Percentiles rank a stretch among this genome's conserved stretches.
Evolutionary conservation across 2,797 vertebrate genomes (phyloP).

Genomic region (Pangasius macronema): DNA sequence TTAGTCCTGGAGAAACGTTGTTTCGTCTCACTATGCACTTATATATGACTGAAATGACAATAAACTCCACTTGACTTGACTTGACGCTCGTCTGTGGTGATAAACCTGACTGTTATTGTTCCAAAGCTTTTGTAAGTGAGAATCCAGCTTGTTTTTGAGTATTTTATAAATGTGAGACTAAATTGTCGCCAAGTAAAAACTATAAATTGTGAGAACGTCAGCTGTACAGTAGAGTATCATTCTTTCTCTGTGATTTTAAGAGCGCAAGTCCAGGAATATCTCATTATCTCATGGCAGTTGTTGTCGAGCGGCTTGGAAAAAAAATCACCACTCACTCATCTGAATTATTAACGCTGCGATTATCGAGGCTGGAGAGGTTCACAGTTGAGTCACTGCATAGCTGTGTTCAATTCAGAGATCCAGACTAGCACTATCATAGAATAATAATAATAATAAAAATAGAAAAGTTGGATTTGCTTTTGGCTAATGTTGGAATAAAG

Average conservation of each 20-base stretch:
- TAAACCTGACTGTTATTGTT: background rate
- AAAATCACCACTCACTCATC: background rate
- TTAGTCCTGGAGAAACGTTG: too few species aligned
- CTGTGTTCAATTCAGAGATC: background rate
- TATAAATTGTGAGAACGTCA: background rate
- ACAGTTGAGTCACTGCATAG: background rate
- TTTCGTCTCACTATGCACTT: too few species aligned
- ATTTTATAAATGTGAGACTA: background rate
- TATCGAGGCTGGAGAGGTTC: background rate
- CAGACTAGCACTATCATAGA: background rate
- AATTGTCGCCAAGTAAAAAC: too few species aligned
- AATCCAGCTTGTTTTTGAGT: background rate
- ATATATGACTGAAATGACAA: too few species aligned
- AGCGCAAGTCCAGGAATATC: conserved; percentile 4
- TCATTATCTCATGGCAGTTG: background rate
- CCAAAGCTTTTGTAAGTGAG: background rate
- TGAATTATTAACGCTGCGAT: background rate
- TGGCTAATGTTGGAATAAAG: rapidly evolving
- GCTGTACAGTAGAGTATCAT: background rate
- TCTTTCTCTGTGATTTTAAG: background rate
- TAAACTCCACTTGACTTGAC: too few species aligned
- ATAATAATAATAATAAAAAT: too few species aligned
- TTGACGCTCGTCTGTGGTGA: background rate
- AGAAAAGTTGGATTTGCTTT: background rate
- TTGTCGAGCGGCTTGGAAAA: too few species aligned